Conservation (phyloP, 2,113 vertebrate species). For the Plestiodon gilberti region DNA sequence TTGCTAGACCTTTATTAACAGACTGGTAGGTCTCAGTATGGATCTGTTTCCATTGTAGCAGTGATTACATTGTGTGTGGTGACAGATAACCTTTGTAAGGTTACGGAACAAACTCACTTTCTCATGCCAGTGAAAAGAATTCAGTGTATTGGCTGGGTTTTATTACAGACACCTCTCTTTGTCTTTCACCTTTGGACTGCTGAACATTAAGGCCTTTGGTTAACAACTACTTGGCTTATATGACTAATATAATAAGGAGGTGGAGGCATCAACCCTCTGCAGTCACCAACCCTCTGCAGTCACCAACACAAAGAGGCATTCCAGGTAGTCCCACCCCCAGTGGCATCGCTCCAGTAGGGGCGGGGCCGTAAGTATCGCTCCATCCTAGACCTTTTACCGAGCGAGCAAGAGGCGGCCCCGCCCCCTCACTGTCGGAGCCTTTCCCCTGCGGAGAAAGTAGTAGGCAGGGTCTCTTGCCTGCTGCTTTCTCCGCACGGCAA, state of each 20-base stretch:
- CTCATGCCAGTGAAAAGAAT: neutral
- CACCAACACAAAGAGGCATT: neutral
- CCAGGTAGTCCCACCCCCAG: neutral
- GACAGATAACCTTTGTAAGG: slow-evolving; percentile 22
- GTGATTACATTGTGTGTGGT: neutral
- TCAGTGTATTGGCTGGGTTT: neutral
- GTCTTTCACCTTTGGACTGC: neutral
- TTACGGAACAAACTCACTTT: neutral
- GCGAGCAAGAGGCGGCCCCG: too few relatives aligned
- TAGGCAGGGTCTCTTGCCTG: too few relatives aligned
- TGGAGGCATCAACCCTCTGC: neutral
- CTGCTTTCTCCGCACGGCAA: too few relatives aligned
- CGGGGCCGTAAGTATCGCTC: too few relatives aligned
- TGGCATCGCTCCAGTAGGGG: too few relatives aligned
- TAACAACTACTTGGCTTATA: neutral
- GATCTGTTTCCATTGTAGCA: slow-evolving; percentile 33
- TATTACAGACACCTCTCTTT: neutral
- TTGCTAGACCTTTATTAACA: slow-evolving; percentile 51
- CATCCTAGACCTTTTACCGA: too few relatives aligned
- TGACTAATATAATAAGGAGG: neutral
- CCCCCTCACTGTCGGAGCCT: too few relatives aligned
- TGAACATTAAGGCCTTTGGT: neutral
- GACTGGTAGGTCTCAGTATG: slow-evolving; percentile 31
- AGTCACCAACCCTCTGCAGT: neutral
- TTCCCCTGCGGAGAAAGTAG: too few relatives aligned